Base-by-base conservation (phyloP, 1,140 invertebrate species). In the Camponotus floridanus region DNA sequence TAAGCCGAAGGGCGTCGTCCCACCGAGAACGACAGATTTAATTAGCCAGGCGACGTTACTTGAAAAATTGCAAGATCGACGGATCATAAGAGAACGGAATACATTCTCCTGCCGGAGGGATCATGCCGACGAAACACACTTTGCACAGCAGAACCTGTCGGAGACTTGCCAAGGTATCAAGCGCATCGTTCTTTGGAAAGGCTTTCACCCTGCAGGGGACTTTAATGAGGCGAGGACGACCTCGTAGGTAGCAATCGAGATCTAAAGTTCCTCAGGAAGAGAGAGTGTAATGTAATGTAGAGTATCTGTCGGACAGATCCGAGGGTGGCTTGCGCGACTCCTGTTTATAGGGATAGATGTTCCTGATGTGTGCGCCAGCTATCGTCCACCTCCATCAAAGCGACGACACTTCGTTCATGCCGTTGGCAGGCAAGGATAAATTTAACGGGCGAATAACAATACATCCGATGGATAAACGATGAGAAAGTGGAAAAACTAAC, bases 31-130 rank as follows among this genome's bases (percentile, higher is more conserved):
- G 78, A 84, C 88, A 87, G 85, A 89, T 90, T 90, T 90, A 90
- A 90, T 90, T 90, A 89, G 88, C 61, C 87, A 81, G 67, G 67
- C 85, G 81, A 78, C 79, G 88, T 89, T 79, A 84, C 88, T 89
- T 86, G 88, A 89, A 90, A 90, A 90, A 90, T 90, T 74, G 89
- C 88, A 42, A 90, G 26, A 86, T 71, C 36, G 39, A 80, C 88
- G 74, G 59, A 80, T 90, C 73, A 39, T 59, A 36, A 59, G 45
- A 48, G 87, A 26, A 26, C 59, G 36, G 55, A 74, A 42, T 39
- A 26, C 11, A 15, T 33, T 71, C 36, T 11, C 39, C 6, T 11
- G 21, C 55, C 57, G 18, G 62, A 21, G 65, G 76, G 18, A 70
- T 86, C 80, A 26, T 26, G 87, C 57, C 68, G 45, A 68, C 57